phyloP scores from a whole-genome alignment of 2,888 invertebrate genomes.

The Conomelus anceps region DNA sequence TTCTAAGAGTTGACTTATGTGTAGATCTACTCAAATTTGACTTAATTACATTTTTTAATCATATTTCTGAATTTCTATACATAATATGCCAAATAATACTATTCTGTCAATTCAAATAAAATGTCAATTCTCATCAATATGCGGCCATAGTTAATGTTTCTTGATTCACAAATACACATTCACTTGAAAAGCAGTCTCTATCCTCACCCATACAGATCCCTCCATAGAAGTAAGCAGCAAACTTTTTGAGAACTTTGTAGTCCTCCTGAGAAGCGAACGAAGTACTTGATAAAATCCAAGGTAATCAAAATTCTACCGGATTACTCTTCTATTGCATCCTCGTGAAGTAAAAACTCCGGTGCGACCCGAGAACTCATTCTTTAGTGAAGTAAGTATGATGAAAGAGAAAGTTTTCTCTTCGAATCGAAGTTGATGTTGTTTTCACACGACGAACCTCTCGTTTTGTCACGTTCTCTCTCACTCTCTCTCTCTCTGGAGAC shows the following conservation, averaged over 20 bases:
- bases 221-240: not conserved
- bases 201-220: not conserved
- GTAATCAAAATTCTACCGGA: not conserved
- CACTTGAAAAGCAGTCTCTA: not conserved
- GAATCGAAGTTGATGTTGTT: not conserved
- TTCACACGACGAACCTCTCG: not conserved
- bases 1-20: too few relatives aligned
- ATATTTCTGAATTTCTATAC: not conserved
- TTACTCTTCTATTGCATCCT: not conserved
- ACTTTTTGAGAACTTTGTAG: not conserved
- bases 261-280: not conserved
- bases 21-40: too few relatives aligned
- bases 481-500: not conserved
- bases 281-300: not conserved
- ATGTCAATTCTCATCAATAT: not conserved
- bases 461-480: not conserved
- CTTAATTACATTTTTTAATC: too few relatives aligned
- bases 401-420: not conserved
- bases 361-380: not conserved
- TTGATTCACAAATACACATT: not conserved
- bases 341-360: not conserved
- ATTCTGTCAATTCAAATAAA: not conserved
- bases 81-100: not conserved
- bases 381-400: not conserved
- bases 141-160: not conserved